Evolutionary conservation across 2,797 vertebrate genomes (phyloP).

Genomic region (Aplochiton taeniatus): DNA sequence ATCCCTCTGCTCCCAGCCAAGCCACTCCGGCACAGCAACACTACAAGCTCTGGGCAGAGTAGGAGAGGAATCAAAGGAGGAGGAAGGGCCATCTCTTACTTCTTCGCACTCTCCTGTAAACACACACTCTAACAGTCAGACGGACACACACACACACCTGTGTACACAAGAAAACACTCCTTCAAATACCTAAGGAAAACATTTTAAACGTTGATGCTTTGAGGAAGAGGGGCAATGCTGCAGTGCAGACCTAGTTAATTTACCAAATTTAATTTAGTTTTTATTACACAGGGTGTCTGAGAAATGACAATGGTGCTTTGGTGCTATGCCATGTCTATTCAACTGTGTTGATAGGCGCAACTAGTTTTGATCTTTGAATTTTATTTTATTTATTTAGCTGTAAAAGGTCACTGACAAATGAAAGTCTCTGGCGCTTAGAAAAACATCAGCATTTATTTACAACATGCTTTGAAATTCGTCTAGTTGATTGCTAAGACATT

Average conservation of each 20-base stretch:
- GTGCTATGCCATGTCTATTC: background rate
- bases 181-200: constrained; percentile 16
- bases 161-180: constrained; percentile 44
- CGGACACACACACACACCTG: constrained; percentile 49
- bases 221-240: background rate
- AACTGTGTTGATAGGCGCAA: background rate
- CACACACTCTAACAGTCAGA: constrained; percentile 21
- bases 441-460: too few species aligned
- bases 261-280: background rate
- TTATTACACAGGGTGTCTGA: background rate
- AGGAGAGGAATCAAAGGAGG: constrained; percentile 58
- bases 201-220: constrained; percentile 3
- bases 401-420: too few species aligned
- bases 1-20: constrained; percentile 69
- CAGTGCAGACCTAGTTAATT: too few species aligned
- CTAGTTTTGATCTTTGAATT: constrained; percentile 1
- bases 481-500: too few species aligned
- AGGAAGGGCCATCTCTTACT: constrained; percentile 31
- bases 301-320: background rate
- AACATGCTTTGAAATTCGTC: too few species aligned
- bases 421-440: too few species aligned
- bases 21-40: constrained; percentile 57
- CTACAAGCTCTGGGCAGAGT: constrained; percentile 57
- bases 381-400: too few species aligned
- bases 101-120: constrained; percentile 12